Percentiles rank a stretch among this genome's conserved stretches.
Conservation (phyloP, 2,797 vertebrate genomes). For the Champsocephalus gunnari region DNA sequence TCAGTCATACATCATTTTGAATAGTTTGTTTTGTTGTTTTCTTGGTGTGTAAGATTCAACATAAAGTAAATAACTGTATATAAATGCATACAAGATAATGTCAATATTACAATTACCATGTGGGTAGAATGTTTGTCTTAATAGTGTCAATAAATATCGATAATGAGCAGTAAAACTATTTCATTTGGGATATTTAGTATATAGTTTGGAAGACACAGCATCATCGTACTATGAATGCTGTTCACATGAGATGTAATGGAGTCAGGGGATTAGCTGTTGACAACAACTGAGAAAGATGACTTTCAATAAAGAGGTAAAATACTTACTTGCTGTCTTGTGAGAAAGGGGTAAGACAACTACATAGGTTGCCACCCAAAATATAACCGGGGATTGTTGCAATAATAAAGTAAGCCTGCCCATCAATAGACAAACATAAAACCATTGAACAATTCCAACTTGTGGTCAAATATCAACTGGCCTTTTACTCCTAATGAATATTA, state of each 20-base stretch:
- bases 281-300: no score
- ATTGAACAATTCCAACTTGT: neutral
- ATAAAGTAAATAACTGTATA: neutral
- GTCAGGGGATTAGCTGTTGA: no score
- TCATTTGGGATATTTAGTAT: no score
- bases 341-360: neutral
- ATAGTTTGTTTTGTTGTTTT: neutral
- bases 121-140: no score
- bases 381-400: neutral
- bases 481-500: neutral
- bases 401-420: neutral
- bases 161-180: no score
- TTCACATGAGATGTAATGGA: no score
- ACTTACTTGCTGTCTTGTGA: neutral
- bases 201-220: no score
- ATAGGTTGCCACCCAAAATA: neutral
- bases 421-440: neutral
- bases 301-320: no score
- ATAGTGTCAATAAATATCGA: no score
- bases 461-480: neutral
- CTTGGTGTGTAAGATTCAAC: neutral
- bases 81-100: neutral
- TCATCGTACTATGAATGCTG: no score
- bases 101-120: neutral
- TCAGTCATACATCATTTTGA: neutral